phyloP scores from a whole-genome alignment of 64 coral and sea anemone genomes.

The Cladopsammia gracilis region DNA sequence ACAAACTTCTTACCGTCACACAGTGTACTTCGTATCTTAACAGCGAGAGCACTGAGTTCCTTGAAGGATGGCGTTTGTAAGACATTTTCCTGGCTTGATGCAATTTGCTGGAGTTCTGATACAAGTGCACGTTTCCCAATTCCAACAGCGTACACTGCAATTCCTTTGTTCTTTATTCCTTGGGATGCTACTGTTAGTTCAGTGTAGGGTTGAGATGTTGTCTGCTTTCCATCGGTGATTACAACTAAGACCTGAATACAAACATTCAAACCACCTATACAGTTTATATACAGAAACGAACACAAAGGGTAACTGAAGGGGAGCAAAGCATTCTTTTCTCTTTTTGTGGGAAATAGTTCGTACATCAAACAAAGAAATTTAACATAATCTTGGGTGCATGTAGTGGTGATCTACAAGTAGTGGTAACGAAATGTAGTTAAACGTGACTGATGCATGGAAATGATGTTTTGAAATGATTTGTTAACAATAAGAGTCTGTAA shows the following conservation, averaged over 20 bases:
- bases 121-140: conserved; percentile 4
- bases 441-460: no score
- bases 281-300: no score
- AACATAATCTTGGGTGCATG: no score
- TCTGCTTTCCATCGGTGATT: conserved; percentile 65
- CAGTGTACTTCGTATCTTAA: background rate
- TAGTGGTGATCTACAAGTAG: no score
- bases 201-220: conserved; percentile 34
- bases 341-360: no score
- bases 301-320: background rate
- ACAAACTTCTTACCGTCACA: background rate
- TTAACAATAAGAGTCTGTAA: no score
- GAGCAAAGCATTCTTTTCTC: background rate
- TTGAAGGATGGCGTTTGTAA: conserved; percentile 23
- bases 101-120: conserved; percentile 45
- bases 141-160: conserved; percentile 40
- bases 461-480: no score
- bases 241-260: conserved; percentile 24
- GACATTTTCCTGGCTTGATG: conserved; percentile 9
- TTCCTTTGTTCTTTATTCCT: conserved; percentile 20
- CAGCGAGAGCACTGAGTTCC: background rate
- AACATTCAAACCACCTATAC: background rate
- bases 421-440: no score
- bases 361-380: no score
- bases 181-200: conserved; percentile 1